Evolutionary conservation across 2,888 invertebrate species (phyloP).

Genomic region (Lacanobia oleracea): DNA sequence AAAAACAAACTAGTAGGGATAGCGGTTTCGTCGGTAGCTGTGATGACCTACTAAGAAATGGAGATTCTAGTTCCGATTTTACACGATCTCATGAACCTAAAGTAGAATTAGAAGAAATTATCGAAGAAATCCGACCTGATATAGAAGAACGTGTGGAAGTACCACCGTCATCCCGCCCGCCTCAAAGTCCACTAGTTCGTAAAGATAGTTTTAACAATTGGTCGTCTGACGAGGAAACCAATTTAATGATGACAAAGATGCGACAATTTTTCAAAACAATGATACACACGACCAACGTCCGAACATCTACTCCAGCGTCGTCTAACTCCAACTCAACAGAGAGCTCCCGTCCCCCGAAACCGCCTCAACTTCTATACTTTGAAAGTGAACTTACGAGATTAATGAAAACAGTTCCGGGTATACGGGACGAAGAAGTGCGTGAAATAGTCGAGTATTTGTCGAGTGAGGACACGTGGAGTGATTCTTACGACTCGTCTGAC

Average conservation of each 20-base stretch:
- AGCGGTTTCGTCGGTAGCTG: slow-evolving; percentile 97
- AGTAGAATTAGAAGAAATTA: slow-evolving; percentile 90
- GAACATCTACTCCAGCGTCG: slow-evolving; percentile 89
- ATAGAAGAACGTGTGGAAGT: slow-evolving; percentile 86
- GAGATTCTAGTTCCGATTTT: slow-evolving; percentile 89
- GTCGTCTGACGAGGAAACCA: slow-evolving; percentile 98
- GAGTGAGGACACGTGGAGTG: slow-evolving; percentile 98
- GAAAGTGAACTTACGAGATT: slow-evolving; percentile 96
- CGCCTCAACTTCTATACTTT: slow-evolving; percentile 96
- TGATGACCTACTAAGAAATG: slow-evolving; percentile 94
- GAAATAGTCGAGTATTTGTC: slow-evolving; percentile 98
- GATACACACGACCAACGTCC: slow-evolving; percentile 92
- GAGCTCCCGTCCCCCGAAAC: slow-evolving; percentile 93
- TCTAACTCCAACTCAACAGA: slow-evolving; percentile 90
- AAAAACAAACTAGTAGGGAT: slow-evolving; percentile 96
- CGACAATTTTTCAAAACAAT: slow-evolving; percentile 97
- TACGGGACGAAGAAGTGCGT: slow-evolving; percentile 96
- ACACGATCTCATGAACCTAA: slow-evolving; percentile 89
- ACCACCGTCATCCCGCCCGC: slow-evolving; percentile 89
- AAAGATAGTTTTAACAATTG: slow-evolving; percentile 98
- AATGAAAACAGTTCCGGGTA: slow-evolving; percentile 98
- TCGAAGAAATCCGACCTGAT: slow-evolving; percentile 91
- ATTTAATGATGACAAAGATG: slow-evolving; percentile 98
- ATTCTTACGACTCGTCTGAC: slow-evolving; percentile 97
- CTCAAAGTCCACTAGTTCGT: slow-evolving; percentile 92